Evolutionary conservation across 2,113 vertebrate genomes (phyloP), one percentile per base, ranked within the genome.

Genomic region (Mustela nigripes): DNA sequence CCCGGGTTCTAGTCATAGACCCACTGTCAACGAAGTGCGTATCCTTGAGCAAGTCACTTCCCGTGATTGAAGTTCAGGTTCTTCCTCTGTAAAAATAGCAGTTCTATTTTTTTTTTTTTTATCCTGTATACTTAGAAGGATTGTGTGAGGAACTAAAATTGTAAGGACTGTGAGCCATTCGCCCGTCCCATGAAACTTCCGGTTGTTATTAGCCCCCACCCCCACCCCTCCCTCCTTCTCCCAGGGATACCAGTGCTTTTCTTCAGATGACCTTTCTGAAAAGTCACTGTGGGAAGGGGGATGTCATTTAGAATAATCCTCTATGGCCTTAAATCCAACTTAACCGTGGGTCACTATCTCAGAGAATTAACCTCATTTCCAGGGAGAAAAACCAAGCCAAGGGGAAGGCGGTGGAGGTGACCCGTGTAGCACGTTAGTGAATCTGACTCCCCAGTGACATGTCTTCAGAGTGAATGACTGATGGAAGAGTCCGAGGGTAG

Each of bases 361-460:
- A 97, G 96, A 98, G 95, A 98, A 97, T 97, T 97, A 97, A 95
- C 95, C 89, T 98, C 92, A 94, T 1, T 92, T 97, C 82, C 73
- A 56, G 65, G 45, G 90, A 97, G 63, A 16, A 0, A 79, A 94
- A 21, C 33, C 79, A 74, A 79, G 53, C 67, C 60, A 48, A 11
- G 22, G 83, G 18, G 33, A 58, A 58, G 65, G 93, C 81, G 5
- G 31, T 80, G 65, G 39, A 0, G 0, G 92, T 2, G 0, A 74
- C 80, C 0, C 0, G 6, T 1, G 0, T 24, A 91, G 65, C 0
- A 0, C 26, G 9, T 94, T 89, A 97, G 85, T 84, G 95, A 94
- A 89, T 97, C 86, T 96, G 94, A 87, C 91, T 92, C 97, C 94
- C 97, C 39, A 0, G 28, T 60, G 94, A 76, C 93, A 26, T 14